phyloP scores from a whole-genome alignment of 2,113 vertebrate species.

The Sarotherodon lohbergeri region DNA sequence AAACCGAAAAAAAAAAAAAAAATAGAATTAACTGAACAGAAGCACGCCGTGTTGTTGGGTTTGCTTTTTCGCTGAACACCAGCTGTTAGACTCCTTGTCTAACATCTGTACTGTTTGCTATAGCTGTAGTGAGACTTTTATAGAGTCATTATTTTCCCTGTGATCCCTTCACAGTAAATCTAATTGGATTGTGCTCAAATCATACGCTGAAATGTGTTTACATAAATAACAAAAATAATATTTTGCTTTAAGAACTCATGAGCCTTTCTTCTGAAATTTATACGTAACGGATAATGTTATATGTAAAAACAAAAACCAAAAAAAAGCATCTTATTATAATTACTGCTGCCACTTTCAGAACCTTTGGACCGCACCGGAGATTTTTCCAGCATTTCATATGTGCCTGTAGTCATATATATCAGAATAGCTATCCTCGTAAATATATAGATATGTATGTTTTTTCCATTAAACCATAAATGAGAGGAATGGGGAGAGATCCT shows the following conservation, averaged over 20 bases:
- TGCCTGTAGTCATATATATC: neutral
- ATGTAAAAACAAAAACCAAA: neutral
- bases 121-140: neutral
- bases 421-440: neutral
- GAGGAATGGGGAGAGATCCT: slow-evolving; percentile 35
- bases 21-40: neutral
- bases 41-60: neutral
- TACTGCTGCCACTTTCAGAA: neutral
- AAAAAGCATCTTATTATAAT: neutral
- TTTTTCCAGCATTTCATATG: neutral
- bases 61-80: neutral
- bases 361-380: neutral
- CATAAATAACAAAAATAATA: neutral
- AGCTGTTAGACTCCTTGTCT: neutral
- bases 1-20: neutral
- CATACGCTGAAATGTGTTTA: neutral
- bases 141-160: neutral
- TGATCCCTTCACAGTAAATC: neutral
- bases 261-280: neutral
- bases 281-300: fast-evolving
- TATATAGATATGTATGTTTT: neutral
- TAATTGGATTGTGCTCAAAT: neutral
- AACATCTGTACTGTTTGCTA: slow-evolving; percentile 23
- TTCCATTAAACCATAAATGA: neutral
- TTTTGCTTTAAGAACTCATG: neutral